phyloP scores from a whole-genome alignment of 2,797 vertebrate species.

The Onychomys leucogaster region DNA sequence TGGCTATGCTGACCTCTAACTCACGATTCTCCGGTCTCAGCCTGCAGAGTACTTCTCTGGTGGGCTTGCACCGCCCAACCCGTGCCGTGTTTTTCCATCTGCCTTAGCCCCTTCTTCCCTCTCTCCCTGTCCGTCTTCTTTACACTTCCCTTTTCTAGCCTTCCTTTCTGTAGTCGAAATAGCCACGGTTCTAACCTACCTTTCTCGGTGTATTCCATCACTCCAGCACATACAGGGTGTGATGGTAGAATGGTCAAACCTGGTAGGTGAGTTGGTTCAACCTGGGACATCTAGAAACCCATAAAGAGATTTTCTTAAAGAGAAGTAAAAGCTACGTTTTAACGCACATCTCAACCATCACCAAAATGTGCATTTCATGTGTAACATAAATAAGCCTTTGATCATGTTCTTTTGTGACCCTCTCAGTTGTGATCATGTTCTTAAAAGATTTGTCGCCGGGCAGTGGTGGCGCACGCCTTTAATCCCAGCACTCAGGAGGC shows the following conservation, averaged over 20 bases:
- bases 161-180: not conserved
- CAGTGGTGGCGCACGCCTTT: no score
- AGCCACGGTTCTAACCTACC: not conserved
- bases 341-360: not conserved
- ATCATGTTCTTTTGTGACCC: not conserved
- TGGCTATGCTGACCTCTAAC: not conserved
- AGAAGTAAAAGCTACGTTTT: slow-evolving; percentile 22
- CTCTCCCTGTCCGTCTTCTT: not conserved
- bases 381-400: slow-evolving; percentile 52
- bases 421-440: not conserved
- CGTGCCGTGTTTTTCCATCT: not conserved
- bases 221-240: not conserved
- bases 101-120: not conserved
- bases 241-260: not conserved
- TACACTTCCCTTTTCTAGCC: not conserved
- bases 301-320: not conserved
- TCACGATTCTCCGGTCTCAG: not conserved
- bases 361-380: not conserved
- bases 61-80: not conserved
- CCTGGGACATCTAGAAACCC: not conserved
- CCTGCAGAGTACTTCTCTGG: not conserved
- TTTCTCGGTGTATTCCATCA: not conserved
- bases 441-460: not conserved
- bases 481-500: no score
- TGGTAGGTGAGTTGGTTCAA: not conserved